Base-by-base conservation (phyloP, 2,113 vertebrate genomes). In the Xenotilapia flavipinnis region DNA sequence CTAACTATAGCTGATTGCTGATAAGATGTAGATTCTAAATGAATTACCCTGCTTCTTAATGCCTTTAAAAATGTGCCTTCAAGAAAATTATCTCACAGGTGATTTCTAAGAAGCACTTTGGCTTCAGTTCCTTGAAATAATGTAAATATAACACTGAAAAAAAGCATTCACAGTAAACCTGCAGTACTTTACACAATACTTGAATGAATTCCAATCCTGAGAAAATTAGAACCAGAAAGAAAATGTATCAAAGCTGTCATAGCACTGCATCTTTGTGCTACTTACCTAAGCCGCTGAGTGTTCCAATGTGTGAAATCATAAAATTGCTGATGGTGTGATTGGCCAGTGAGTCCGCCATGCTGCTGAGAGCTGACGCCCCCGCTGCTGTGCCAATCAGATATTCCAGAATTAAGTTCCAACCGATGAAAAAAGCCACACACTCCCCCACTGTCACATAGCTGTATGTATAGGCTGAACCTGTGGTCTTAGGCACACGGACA, bases 381-480 rank as follows among this genome's bases (percentile, higher is more conserved):
- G 99, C 98, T 0, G 99, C 99, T 0, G 99, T 99, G 92, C 99
- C 99, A 1, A 99, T 99, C 95, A 99, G 97, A 90, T 99, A 99
- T 94, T 99, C 99, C 95, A 99, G 96, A 89, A 99, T 99, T 83
- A 99, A 95, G 93, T 99, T 99, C 99, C 99, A 99, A 91, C 99
- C 99, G 1, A 99, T 99, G 96, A 99, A 99, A 86, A 99, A 99
- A 0, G 99, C 99, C 95, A 99, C 99, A 0, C 98, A 99, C 94
- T 99, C 99, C 6, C 99, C 99, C 19, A 99, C 98, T 0, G 98
- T 99, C 94, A 99, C 99, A 0, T 99, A 99, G 95, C 99, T 99
- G 96, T 99, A 99, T 6, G 99, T 99, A 94, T 99, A 99, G 90
- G 99, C 99, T 0, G 99, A 99, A 23, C 99, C 99, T 0, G 99